Conservation (phyloP, 1,140 invertebrate species). For the Geopemphigus sp. region DNA sequence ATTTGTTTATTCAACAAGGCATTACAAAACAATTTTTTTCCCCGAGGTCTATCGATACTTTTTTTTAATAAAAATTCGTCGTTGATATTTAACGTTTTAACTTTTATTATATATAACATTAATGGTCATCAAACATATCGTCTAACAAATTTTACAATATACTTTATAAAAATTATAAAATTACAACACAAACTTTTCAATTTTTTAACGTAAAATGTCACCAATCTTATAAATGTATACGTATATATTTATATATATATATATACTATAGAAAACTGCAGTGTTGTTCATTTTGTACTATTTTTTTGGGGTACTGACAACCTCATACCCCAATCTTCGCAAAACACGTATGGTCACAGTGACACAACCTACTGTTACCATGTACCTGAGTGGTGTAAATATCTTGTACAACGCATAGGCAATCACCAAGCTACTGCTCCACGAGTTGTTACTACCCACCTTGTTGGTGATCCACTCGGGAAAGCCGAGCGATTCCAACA, state of each 20-base stretch:
- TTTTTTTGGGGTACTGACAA: background rate
- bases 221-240: constrained; percentile 16
- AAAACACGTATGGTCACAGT: constrained; percentile 56
- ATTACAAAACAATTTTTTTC: too few species aligned
- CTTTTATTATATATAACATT: too few species aligned
- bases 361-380: constrained; percentile 72
- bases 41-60: too few species aligned
- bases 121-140: background rate
- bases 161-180: background rate
- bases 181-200: constrained; percentile 5
- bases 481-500: constrained; percentile 72
- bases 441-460: constrained; percentile 65
- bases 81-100: too few species aligned
- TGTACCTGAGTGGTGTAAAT: constrained; percentile 83
- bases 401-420: constrained; percentile 90
- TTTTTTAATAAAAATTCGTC: too few species aligned
- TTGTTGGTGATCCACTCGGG: constrained; percentile 74
- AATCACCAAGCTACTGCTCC: constrained; percentile 82
- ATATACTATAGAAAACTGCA: background rate
- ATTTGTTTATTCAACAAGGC: too few species aligned
- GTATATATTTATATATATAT: background rate
- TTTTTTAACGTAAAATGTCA: background rate
- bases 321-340: background rate
- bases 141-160: background rate
- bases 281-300: background rate